A percentile compares a stretch with the other conserved stretches of the same genome.
Conservation (phyloP, 2,113 vertebrate genomes). For the Tetrao urogallus region DNA sequence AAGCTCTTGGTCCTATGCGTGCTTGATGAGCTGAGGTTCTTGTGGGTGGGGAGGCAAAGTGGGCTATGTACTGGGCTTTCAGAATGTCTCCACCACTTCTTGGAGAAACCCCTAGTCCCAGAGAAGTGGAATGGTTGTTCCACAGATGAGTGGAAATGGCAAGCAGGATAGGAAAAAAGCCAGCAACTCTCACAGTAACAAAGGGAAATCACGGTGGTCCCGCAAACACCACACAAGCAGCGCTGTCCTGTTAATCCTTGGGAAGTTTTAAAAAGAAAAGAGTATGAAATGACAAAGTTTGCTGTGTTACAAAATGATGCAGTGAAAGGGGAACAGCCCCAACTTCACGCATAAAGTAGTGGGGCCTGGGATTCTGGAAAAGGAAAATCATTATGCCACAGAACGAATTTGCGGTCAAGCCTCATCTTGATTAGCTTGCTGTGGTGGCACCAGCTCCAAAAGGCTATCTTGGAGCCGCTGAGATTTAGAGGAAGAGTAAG, state of each 20-base stretch:
- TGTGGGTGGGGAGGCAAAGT: neutral
- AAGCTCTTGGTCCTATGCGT: constrained; percentile 26
- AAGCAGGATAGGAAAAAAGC: neutral
- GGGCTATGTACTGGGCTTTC: neutral
- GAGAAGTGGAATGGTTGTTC: neutral
- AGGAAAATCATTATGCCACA: neutral
- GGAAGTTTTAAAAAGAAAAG: neutral
- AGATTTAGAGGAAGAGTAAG: neutral
- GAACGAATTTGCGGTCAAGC: neutral
- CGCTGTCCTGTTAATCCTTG: neutral
- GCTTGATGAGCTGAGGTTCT: constrained; percentile 33
- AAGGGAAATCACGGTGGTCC: neutral
- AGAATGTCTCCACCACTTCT: neutral
- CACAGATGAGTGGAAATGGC: neutral
- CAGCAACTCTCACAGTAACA: neutral
- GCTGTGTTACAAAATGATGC: neutral
- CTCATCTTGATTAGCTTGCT: neutral
- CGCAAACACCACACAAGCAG: neutral
- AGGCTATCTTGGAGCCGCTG: neutral
- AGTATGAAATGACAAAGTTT: neutral
- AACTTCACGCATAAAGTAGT: neutral
- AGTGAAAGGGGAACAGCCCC: neutral
- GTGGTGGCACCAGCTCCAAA: neutral
- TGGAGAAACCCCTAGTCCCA: neutral
- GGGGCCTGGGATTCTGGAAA: neutral